Base-by-base conservation (phyloP, 1,140 invertebrate species). In the Andrena cerasifolii region DNA sequence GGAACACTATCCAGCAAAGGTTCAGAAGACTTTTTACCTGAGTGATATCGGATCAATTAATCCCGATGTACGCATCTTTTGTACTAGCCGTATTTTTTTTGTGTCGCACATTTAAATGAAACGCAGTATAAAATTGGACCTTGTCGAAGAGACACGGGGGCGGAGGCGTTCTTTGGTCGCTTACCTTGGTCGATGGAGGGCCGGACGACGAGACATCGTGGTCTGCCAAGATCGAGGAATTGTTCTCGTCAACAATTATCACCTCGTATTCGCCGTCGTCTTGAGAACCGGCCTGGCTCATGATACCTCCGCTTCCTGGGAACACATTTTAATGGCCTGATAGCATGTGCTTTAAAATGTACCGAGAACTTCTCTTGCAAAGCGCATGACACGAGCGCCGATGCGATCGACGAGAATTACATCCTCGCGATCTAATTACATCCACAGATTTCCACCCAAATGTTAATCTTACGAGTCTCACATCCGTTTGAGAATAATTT, bases 241-340 rank as follows among this genome's bases (percentile, higher is more conserved):
- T 97, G 86, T 96, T 97, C 91, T 98, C 97, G 89, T 97, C 97
- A 73, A 98, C 96, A 56, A 97, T 96, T 85, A 98, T 98, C 71
- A 98, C 96, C 85, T 97, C 96, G 88, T 97, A 97, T 87, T 97
- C 97, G 18, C 94, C 95, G 87, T 96, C 96, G 81, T 97, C 96
- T 77, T 96, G 95, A 63, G 92, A 91, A 84, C 90, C 92, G 3
- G 91, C 90, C 54, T 92, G 92, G 67, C 90, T 93, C 78, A 92
- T 91, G 24, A 92, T 88, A 72, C 90, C 91, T 81, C 89, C 90
- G 65, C 89, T 92, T 80, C 89, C 91, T 93, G 86, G 70, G 89
- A 92, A 81, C 79, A 85, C 26, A 78, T 68, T 77, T 77, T 21
- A 28, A 58, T 26, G 31, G 58, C 47, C 6, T 78, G 56, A 66